phyloP scores from a whole-genome alignment of 1,140 invertebrate genomes.

The Vanessa atalanta region DNA sequence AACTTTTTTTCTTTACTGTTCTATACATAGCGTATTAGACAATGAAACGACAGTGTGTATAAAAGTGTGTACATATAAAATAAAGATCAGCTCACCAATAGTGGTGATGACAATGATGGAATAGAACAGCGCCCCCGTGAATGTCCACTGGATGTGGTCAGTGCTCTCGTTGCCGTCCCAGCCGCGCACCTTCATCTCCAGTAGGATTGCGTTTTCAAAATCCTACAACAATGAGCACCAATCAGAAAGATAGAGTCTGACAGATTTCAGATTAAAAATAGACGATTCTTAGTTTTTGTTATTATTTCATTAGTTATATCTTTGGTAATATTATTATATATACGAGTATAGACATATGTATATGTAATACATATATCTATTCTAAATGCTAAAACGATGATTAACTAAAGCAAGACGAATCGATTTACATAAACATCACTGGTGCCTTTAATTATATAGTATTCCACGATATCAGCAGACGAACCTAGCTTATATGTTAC shows the following conservation, averaged over 20 bases:
- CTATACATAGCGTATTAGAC: too few species aligned
- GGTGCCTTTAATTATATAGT: too few species aligned
- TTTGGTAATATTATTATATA: too few species aligned
- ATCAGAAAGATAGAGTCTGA: not conserved
- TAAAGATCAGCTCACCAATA: constrained; percentile 86
- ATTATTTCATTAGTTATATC: not conserved
- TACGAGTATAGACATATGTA: too few species aligned
- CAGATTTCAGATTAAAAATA: not conserved
- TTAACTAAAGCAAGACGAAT: too few species aligned
- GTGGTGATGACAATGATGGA: constrained; percentile 98
- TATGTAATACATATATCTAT: too few species aligned
- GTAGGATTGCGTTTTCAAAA: constrained; percentile 91
- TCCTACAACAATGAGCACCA: constrained; percentile 64
- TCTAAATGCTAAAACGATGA: too few species aligned
- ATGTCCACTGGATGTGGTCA: constrained; percentile 91
- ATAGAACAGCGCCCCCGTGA: constrained; percentile 95
- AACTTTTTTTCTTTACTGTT: too few species aligned
- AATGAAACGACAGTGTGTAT: too few species aligned
- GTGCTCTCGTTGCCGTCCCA: constrained; percentile 94
- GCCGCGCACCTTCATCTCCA: constrained; percentile 92
- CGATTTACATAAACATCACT: too few species aligned
- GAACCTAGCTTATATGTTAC: too few species aligned
- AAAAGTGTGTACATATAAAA: not conserved
- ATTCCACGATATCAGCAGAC: too few species aligned
- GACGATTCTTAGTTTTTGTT: not conserved